phyloP scores from a whole-genome alignment of 2,113 vertebrate species.

The Phyllostomus discolor region DNA sequence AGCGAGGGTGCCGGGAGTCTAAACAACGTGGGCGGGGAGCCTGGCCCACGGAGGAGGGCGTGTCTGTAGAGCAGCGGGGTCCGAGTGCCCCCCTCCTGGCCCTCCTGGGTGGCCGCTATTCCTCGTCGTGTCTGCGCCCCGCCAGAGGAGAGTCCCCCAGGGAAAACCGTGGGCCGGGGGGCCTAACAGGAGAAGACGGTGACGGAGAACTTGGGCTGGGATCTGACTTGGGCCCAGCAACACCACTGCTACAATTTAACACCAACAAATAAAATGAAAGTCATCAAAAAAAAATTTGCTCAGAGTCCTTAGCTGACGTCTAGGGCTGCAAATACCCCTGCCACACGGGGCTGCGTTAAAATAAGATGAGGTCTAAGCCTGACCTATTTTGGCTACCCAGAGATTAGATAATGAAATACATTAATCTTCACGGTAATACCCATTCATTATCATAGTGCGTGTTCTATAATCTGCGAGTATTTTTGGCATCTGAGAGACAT shows the following conservation, averaged over 20 bases:
- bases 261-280: constrained; percentile 4
- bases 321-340: constrained; percentile 16
- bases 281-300: neutral
- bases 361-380: constrained; percentile 49
- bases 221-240: neutral
- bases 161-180: neutral
- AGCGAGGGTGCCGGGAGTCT: neutral
- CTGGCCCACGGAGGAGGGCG: neutral
- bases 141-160: neutral
- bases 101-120: neutral
- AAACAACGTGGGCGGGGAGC: neutral
- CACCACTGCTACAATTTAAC: neutral
- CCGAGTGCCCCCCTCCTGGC: neutral
- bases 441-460: constrained; percentile 19
- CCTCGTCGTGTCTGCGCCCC: neutral
- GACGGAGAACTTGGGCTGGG: neutral
- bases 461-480: constrained; percentile 37
- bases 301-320: constrained; percentile 31
- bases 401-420: constrained; percentile 44
- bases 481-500: constrained; percentile 53
- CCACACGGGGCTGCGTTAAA: neutral
- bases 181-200: neutral
- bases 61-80: neutral
- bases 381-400: constrained; percentile 46
- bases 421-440: constrained; percentile 22